Evolutionary conservation across 2,113 vertebrate species (phyloP).

Genomic region (Zosterops borbonicus): DNA sequence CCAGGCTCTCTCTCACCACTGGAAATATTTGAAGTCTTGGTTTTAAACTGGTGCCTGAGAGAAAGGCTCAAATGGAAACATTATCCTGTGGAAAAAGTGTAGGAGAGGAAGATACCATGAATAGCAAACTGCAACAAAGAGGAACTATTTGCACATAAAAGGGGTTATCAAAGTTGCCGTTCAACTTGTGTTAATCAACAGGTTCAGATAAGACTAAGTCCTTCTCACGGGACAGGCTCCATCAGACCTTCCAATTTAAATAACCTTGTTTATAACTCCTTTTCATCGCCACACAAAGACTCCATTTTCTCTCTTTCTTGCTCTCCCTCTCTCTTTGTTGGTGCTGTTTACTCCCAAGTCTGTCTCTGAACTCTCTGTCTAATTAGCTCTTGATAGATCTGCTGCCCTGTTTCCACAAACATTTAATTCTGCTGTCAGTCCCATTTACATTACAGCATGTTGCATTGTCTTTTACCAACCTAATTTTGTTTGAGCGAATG

Average conservation of each 20-base stretch:
- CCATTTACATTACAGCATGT: slow-evolving; percentile 80
- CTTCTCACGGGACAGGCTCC: slow-evolving; percentile 64
- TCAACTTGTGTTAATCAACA: slow-evolving; percentile 59
- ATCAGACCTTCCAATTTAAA: slow-evolving; percentile 72
- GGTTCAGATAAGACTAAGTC: slow-evolving; percentile 47
- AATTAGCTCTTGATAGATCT: slow-evolving; percentile 85
- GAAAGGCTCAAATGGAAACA: neutral
- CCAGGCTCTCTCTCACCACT: accelerated
- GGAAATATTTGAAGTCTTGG: neutral
- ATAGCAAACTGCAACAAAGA: slow-evolving; percentile 45
- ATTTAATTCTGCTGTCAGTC: slow-evolving; percentile 81
- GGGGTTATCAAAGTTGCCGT: slow-evolving; percentile 53
- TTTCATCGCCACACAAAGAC: slow-evolving; percentile 70
- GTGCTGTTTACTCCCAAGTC: slow-evolving; percentile 75
- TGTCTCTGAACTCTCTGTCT: slow-evolving; percentile 77
- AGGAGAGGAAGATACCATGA: slow-evolving; percentile 10
- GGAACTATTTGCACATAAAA: slow-evolving; percentile 18
- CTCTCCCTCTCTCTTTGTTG: slow-evolving; percentile 69
- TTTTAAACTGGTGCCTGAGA: neutral
- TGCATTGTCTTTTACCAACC: slow-evolving; percentile 79
- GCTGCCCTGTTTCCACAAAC: slow-evolving; percentile 82
- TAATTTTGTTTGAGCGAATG: slow-evolving; percentile 83
- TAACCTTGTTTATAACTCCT: slow-evolving; percentile 68
- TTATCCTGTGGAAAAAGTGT: neutral
- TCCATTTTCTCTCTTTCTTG: slow-evolving; percentile 52